phyloP scores from a whole-genome alignment of 2,113 vertebrate species.

The Neotragus moschatus region DNA sequence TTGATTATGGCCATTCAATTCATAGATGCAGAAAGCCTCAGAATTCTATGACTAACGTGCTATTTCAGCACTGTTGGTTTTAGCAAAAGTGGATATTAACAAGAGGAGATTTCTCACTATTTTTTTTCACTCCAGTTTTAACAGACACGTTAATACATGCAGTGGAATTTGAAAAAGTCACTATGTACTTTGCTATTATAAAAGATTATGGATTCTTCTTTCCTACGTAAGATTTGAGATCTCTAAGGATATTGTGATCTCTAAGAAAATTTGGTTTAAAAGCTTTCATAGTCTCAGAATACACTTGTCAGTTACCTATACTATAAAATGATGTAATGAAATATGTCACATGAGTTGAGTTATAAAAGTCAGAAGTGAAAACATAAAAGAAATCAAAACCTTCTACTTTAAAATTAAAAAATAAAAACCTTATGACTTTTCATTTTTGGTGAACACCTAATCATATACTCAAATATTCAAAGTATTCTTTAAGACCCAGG shows the following conservation, averaged over 20 bases:
- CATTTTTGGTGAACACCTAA: slow-evolving; percentile 3
- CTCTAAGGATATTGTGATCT: neutral
- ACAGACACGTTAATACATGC: neutral
- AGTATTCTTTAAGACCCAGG: neutral
- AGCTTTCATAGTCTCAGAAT: slow-evolving; percentile 13
- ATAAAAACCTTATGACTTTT: neutral
- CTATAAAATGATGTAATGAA: slow-evolving; percentile 32
- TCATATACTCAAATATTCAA: neutral
- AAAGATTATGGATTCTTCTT: neutral
- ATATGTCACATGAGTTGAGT: neutral
- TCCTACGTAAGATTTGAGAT: neutral
- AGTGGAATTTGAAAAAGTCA: neutral
- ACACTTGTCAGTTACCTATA: neutral
- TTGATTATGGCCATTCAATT: neutral
- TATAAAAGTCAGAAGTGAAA: neutral
- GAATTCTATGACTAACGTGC: neutral
- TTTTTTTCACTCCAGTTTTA: neutral
- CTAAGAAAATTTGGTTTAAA: slow-evolving; percentile 36
- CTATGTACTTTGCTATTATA: neutral
- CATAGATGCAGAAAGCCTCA: neutral
- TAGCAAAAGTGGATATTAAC: neutral
- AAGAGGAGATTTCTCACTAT: neutral
- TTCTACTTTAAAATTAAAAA: neutral
- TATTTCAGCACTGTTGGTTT: neutral
- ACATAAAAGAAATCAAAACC: neutral